Evolutionary conservation across 2,797 vertebrate species (phyloP).

Genomic region (Silurus lanzhouensis): DNA sequence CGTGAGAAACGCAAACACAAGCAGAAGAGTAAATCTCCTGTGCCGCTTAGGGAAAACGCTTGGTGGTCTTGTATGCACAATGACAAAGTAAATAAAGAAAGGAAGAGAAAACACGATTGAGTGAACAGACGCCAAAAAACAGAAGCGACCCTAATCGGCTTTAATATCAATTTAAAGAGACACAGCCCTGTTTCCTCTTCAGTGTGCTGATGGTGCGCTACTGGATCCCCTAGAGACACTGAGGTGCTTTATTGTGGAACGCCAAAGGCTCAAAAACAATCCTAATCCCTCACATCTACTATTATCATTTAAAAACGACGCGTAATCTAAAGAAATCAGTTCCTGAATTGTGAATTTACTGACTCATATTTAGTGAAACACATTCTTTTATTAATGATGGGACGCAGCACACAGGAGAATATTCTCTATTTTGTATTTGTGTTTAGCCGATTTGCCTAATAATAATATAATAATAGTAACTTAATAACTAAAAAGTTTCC

Average conservation of each 20-base stretch:
- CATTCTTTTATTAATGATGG: background rate
- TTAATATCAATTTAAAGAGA: conserved; percentile 84
- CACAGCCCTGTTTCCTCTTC: conserved; percentile 69
- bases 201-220: background rate
- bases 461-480: background rate
- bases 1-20: conserved; percentile 2
- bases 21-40: background rate
- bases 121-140: conserved; percentile 72
- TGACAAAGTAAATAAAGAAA: background rate
- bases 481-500: background rate
- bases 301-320: no score
- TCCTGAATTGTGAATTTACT: background rate
- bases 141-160: conserved; percentile 86
- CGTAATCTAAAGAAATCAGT: background rate
- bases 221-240: background rate
- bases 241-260: conserved; percentile 9
- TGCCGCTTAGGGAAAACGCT: background rate
- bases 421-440: background rate
- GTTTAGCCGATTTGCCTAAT: no score
- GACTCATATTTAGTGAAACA: background rate
- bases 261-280: background rate
- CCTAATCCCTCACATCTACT: background rate
- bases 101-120: conserved; percentile 53
- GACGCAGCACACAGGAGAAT: background rate
- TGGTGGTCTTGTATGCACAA: background rate